Base-by-base conservation (phyloP, 1,140 invertebrate species). In the Armadillidium nasatum region DNA sequence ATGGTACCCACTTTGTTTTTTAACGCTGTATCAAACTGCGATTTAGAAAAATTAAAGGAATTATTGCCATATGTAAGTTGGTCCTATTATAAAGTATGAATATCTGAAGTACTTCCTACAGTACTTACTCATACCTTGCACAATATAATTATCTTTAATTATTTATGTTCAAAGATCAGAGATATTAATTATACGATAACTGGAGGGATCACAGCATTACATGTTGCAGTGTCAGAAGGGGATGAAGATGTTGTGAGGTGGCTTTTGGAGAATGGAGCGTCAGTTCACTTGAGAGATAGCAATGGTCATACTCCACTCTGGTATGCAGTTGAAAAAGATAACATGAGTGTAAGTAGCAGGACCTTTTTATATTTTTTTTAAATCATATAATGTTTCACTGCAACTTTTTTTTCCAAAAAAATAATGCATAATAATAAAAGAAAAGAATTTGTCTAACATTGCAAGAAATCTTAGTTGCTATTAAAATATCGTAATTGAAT, bases 1-100 rank as follows among this genome's bases (percentile, higher is more conserved):
- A 86, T 96, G 0, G 92, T 92, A 80, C 92, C 92, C 0, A 90
- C 92, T 0, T 87, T 96, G 81, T 84, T 94, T 72, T 91, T 90
- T 81, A 87, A 90, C 45, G 91, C 93, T 0, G 91, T 93, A 0
- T 84, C 89, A 15, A 87, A 88, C 44, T 87, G 87, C 10, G 90
- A 94, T 79, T 83, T 89, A 0, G 82, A 82, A 10, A 68, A 75
- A 7, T 81, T 89, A 44, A 84, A 87, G 0, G 74, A 78, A n/a
- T 75, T 78, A 10, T 78, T 60, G 23, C 21, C 44, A 7, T 71
- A 78, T 70, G 77, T 78, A 54, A 76, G 77, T 76, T 9, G 11
- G n/a, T 33, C 9, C 22, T 22, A 33, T 19, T 22, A 10, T 72
- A 72, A 72, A 44, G n/a, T 44, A 10, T 33, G 10, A 19, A 44